Evolutionary conservation across 2,888 invertebrate genomes (phyloP).

Genomic region (Lithodes maja): DNA sequence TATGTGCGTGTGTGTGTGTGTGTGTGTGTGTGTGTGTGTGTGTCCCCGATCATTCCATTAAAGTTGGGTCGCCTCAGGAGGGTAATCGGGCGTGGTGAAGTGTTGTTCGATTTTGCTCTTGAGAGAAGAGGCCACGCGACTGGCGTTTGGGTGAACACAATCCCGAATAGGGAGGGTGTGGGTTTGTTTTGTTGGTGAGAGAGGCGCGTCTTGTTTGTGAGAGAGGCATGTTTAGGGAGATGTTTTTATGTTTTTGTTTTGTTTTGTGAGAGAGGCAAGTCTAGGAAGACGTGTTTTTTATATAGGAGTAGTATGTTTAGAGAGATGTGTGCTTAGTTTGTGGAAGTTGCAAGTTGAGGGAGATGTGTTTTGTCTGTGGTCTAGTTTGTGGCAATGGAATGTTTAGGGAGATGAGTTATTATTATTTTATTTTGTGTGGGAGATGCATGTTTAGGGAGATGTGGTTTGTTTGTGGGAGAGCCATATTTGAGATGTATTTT

Average conservation of each 20-base stretch:
- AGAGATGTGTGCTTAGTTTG: background rate
- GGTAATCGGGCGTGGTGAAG: background rate
- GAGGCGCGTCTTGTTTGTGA: background rate
- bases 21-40: background rate
- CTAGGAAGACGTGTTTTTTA: background rate
- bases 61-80: background rate
- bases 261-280: background rate
- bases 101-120: background rate
- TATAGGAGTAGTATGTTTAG: background rate
- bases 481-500: too few relatives aligned
- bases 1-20: background rate
- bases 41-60: background rate
- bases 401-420: too few relatives aligned
- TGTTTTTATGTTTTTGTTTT: background rate
- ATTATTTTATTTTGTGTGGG: too few relatives aligned
- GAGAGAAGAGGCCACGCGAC: too few relatives aligned
- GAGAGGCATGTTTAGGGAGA: background rate
- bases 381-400: too few relatives aligned
- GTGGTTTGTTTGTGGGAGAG: too few relatives aligned
- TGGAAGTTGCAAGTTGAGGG: background rate
- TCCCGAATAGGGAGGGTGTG: background rate
- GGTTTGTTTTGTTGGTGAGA: background rate
- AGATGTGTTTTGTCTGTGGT: background rate
- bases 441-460: too few relatives aligned
- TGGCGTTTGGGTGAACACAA: too few relatives aligned